Base-by-base conservation (phyloP, 1,140 invertebrate species). In the Anoplolepis gracilipes region DNA sequence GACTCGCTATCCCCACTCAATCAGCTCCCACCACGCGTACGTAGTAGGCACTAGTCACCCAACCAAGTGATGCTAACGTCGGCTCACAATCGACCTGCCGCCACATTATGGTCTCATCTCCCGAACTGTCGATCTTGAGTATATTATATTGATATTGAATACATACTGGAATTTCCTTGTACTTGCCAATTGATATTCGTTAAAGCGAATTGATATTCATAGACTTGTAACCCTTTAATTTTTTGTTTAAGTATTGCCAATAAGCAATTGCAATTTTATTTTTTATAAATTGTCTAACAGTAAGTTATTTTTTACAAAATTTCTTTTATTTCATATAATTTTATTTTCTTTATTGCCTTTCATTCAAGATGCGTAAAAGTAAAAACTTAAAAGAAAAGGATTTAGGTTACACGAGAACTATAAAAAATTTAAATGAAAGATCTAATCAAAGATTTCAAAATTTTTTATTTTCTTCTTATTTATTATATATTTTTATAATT, bases 1-100 rank as follows among this genome's bases (percentile, higher is more conserved):
- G 84, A 79, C 77, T 86, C 84, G 73, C 49, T 88, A 87, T 81
- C 87, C 92, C 87, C 87, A 88, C 88, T 81, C 61, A 30, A 36
- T 79, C 76, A 65, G 72, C 61, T 87, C 88, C 88, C 91, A 85
- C 89, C 78, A 76, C 33, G 28, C 64, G 65, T n/a, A n/a, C 77
- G 55, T 89, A 67, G 88, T 85, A 78, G 81, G 61, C 62, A 46
- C 78, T 85, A 59, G 77, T 72, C 87, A 88, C 42, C 82, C 78
- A 85, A 81, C 78, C 42, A 67, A 46, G 25, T 70, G 78, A 88
- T 82, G 69, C 55, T 49, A 85, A 81, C 85, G 72, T 75, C 64
- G 85, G 49, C 65, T 87, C 78, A 84, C 72, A 59, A 33, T 84
- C 77, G 72, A 57, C 25, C 72, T 64, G 84, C 61, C 81, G 67